Percentiles rank a stretch among this genome's conserved stretches.
These are phyloP conservation scores for Pantherophis alleghaniensis DNA, from an alignment of 2,797 vertebrate species.

Conservation along the genomic window DNA sequence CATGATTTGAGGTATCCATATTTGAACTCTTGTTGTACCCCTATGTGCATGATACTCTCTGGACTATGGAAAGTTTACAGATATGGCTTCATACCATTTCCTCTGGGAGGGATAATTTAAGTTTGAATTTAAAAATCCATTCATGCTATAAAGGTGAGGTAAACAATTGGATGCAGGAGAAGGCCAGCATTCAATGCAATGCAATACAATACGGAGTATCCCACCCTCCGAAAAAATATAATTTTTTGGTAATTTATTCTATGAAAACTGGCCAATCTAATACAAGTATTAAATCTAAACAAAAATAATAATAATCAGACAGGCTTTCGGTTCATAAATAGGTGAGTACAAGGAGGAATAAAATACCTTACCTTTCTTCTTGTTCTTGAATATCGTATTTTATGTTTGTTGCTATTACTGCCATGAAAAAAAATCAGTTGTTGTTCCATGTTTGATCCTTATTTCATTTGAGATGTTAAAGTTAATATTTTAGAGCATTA, in stretches of 20 bases:
- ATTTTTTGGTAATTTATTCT: neutral
- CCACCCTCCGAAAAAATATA: neutral
- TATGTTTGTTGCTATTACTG: neutral
- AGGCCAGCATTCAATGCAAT: neutral
- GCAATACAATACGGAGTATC: neutral
- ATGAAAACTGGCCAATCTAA: neutral
- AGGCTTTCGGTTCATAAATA: neutral
- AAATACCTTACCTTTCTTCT: neutral
- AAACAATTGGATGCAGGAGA: neutral
- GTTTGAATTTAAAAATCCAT: neutral
- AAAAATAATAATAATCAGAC: neutral
- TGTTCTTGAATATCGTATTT: neutral
- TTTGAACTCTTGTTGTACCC: neutral
- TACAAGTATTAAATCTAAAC: neutral
- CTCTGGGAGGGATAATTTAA: neutral
- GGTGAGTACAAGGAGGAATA: neutral
- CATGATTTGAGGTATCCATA: neutral
- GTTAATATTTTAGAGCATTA: neutral
- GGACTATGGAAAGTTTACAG: neutral
- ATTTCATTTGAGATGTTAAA: neutral
- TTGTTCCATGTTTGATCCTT: neutral
- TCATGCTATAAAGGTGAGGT: neutral
- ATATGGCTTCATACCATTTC: neutral
- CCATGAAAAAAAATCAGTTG: neutral
- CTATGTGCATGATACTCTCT: neutral